Evolutionary conservation across 2,113 vertebrate species (phyloP).

Genomic region (Castor canadensis): DNA sequence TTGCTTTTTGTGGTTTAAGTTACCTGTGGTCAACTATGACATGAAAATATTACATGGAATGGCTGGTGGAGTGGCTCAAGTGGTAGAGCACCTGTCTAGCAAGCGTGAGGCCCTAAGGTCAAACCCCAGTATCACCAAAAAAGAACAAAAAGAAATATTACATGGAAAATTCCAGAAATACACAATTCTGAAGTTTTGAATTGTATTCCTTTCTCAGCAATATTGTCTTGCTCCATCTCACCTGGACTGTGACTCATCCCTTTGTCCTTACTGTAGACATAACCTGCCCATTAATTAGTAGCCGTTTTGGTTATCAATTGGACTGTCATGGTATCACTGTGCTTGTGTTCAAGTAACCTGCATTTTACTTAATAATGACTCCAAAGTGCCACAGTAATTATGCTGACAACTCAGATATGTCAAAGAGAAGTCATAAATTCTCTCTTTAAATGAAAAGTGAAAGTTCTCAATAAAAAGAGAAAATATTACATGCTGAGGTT

Average conservation of each 20-base stretch:
- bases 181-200: background rate
- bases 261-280: background rate
- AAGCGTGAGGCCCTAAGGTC: too few species aligned
- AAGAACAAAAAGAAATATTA: too few species aligned
- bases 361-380: background rate
- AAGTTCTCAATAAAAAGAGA: background rate
- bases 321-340: background rate
- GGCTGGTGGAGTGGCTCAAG: too few species aligned
- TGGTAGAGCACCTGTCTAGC: too few species aligned
- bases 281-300: background rate
- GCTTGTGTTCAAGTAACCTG: background rate
- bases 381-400: background rate
- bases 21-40: background rate
- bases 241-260: background rate
- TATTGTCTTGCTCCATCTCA: background rate
- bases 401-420: background rate
- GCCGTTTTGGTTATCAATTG: background rate
- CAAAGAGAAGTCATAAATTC: background rate
- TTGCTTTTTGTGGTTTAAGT: background rate
- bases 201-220: background rate
- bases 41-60: background rate
- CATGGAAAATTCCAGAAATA: background rate
- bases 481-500: background rate
- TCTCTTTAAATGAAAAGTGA: background rate
- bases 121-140: too few species aligned